Conservation (phyloP, 2,113 vertebrate species). For the Taxidea taxus region DNA sequence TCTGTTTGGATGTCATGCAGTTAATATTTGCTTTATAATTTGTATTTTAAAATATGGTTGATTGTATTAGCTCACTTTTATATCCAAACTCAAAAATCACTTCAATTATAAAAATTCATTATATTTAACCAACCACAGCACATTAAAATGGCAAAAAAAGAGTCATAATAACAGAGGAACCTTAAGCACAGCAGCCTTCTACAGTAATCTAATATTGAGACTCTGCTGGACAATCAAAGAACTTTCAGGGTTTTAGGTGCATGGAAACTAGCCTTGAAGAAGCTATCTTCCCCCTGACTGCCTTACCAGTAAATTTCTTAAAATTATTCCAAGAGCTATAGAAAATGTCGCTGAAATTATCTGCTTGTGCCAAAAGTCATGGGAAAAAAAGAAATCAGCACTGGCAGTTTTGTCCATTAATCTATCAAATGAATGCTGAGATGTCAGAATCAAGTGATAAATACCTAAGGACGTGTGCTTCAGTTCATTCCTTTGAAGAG, state of each 20-base stretch:
- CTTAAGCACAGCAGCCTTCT: not conserved
- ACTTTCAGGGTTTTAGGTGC: not conserved
- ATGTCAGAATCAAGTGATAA: conserved; percentile 48
- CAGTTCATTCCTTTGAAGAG: not conserved
- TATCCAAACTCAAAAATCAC: not conserved
- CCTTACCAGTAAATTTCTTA: not conserved
- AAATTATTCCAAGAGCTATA: not conserved
- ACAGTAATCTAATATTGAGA: not conserved
- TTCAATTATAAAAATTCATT: not conserved
- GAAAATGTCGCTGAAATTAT: conserved; percentile 17
- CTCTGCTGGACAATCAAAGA: not conserved
- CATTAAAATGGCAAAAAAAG: not conserved
- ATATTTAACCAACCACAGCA: not conserved
- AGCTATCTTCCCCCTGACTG: not conserved
- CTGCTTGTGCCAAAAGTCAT: not conserved
- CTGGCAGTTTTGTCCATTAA: conserved; percentile 30
- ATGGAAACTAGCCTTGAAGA: not conserved
- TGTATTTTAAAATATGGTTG: not conserved
- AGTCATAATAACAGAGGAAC: not conserved
- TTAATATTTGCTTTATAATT: not conserved
- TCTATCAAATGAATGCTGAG: conserved; percentile 30
- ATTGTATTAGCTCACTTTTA: not conserved
- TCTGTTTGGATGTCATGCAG: not conserved
- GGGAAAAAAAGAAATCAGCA: conserved; percentile 26
- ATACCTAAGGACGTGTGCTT: not conserved